Evolutionary conservation across 1,140 invertebrate genomes (phyloP), one percentile per base, ranked within the genome.

Genomic region (Babylonia areolata): DNA sequence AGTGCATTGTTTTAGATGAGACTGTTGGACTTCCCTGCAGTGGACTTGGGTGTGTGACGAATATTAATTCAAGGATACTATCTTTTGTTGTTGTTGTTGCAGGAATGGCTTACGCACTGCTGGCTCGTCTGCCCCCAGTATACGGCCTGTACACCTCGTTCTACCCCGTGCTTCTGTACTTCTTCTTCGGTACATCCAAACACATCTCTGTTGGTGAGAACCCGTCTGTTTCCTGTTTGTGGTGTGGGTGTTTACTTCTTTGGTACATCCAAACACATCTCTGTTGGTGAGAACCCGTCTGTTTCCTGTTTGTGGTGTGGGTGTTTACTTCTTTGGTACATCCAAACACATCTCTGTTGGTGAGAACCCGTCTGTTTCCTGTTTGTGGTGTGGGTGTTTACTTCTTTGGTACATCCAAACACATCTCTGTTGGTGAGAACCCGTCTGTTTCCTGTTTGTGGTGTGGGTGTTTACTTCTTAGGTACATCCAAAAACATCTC

Each of bases 101-200:
- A 94, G 94, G 94, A 46, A 93, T 95, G 92, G 94, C 94, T 0
- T 95, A 95, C 88, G 92, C 92, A 12, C 82, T 95, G 79, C 88
- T 95, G 81, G 92, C 94, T 40, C 90, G 90, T 51, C 86, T 95
- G 3, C 92, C 92, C 17, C 94, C 94, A 64, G 91, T 94, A 1
- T 92, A 93, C 85, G 94, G 95, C 33, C 91, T 95, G 0, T 95
- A 95, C 85, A 93, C 93, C 37, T 94, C 94, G 1, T 95, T 95
- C 86, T 94, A 95, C 78, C 94, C 94, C 40, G 93, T 94, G 11
- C 86, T 95, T 5, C 86, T 95, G 23, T 95, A 95, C 87, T 94
- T 94, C 85, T 90, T 95, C 77, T 93, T 95, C 84, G 95, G 95
- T 64, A 93, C 94, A 17, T 95, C 94, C 12, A 92, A 89, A 88